Conservation (phyloP, 2,888 invertebrate genomes). For the Silvanus unidentatus region DNA sequence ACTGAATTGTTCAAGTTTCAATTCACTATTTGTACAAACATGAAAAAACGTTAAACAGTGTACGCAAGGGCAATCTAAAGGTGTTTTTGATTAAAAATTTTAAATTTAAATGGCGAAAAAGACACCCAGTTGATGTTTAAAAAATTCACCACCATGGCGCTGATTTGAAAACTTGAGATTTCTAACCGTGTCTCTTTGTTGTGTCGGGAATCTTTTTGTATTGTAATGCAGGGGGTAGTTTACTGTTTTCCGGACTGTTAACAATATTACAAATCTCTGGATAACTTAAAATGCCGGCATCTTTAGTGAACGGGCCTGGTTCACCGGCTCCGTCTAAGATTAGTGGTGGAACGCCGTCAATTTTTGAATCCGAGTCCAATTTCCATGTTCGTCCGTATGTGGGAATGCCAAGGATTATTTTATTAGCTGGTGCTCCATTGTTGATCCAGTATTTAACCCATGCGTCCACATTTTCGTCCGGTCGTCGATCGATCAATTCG, state of each 20-base stretch:
- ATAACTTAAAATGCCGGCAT: constrained; percentile 65
- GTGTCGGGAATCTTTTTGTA: constrained; percentile 69
- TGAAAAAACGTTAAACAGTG: too few relatives aligned
- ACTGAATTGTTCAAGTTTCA: too few relatives aligned
- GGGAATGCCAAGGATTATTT: constrained; percentile 64
- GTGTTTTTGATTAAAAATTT: too few relatives aligned
- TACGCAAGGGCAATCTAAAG: too few relatives aligned
- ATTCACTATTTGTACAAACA: too few relatives aligned
- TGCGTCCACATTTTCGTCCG: constrained; percentile 59
- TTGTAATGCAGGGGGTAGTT: constrained; percentile 57
- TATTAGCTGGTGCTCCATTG: constrained; percentile 57
- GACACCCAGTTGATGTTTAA: too few relatives aligned
- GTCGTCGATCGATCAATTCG: constrained; percentile 62
- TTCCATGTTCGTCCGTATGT: constrained; percentile 72
- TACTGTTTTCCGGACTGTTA: constrained; percentile 51
- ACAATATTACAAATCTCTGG: constrained; percentile 70
- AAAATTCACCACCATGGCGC: too few relatives aligned
- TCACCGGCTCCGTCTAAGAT: constrained; percentile 62
- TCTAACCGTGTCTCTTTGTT: constrained; percentile 67
- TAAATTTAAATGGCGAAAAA: background rate
- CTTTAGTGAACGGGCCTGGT: constrained; percentile 64
- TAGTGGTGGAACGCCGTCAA: constrained; percentile 67
- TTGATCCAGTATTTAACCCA: constrained; percentile 59
- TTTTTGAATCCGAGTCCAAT: constrained; percentile 63
- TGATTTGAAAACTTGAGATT: too few relatives aligned